phyloP scores from a whole-genome alignment of 92 coral and sea anemone genomes.

The Epizoanthus ramosus region DNA sequence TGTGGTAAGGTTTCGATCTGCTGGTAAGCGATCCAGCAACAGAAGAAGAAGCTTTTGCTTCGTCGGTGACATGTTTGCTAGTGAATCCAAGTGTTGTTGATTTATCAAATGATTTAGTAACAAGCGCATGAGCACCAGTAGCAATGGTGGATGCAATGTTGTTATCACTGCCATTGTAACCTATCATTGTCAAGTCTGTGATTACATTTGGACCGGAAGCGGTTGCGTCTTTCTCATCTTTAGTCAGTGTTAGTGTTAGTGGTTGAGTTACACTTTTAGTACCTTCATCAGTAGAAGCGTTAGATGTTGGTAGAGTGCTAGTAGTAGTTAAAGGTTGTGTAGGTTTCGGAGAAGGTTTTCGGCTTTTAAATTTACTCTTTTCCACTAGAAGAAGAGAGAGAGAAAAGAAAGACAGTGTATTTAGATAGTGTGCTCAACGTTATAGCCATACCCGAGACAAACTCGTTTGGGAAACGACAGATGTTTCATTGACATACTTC shows the following conservation, averaged over 20 bases:
- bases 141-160: background rate
- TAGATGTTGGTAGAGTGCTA: slow-evolving; percentile 44
- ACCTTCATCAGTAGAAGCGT: slow-evolving; percentile 27
- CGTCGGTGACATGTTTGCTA: background rate
- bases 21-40: background rate
- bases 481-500: background rate
- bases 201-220: background rate
- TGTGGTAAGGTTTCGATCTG: background rate
- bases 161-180: background rate
- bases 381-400: slow-evolving; percentile 43
- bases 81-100: background rate
- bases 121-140: background rate
- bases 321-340: slow-evolving; percentile 42
- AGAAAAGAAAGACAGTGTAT: slow-evolving; percentile 34
- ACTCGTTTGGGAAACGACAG: background rate
- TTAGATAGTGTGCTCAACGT: slow-evolving; percentile 20
- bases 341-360: slow-evolving; percentile 45
- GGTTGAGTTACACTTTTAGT: slow-evolving; percentile 23
- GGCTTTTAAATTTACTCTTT: slow-evolving; percentile 45
- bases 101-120: background rate
- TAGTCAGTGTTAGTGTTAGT: slow-evolving; percentile 23
- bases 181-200: slow-evolving; percentile 27
- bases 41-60: background rate
- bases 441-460: background rate
- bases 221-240: slow-evolving; percentile 16